Evolutionary conservation across 2,888 invertebrate genomes (phyloP).

Genomic region (Julus scanicus): DNA sequence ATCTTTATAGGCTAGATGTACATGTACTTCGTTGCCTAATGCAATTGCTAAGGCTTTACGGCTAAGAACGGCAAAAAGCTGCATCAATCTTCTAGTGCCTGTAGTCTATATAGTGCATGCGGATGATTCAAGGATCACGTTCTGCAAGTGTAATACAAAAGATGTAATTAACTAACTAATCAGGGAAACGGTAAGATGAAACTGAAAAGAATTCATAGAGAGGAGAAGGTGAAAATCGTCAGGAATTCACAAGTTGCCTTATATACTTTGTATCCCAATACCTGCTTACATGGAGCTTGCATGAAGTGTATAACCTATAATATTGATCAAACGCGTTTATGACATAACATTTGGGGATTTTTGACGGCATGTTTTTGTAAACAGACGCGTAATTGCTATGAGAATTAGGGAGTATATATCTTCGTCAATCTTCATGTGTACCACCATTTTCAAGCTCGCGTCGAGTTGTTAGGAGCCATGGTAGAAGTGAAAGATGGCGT

Average conservation of each 20-base stretch:
- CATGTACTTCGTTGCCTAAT: not conserved
- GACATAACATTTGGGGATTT: not conserved
- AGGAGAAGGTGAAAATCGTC: not conserved
- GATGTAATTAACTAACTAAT: not conserved
- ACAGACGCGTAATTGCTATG: conserved; percentile 28
- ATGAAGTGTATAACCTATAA: not conserved
- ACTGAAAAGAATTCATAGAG: not conserved
- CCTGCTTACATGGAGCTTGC: not conserved
- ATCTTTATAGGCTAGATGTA: not conserved
- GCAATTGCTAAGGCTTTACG: conserved; percentile 20
- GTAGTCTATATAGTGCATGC: not conserved
- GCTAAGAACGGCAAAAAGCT: not conserved
- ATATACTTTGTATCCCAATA: too few species aligned
- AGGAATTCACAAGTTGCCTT: not conserved
- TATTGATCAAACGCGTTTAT: conserved; percentile 29
- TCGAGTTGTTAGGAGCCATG: conserved; percentile 9
- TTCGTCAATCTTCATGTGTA: conserved; percentile 28
- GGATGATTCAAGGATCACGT: not conserved
- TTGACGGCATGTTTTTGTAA: conserved; percentile 34
- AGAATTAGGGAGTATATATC: conserved; percentile 36
- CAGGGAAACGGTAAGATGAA: not conserved
- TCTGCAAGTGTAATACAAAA: conserved; percentile 13
- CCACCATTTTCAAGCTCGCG: not conserved
- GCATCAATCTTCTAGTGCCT: not conserved
- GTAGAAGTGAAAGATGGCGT: conserved; percentile 35